phyloP scores from a whole-genome alignment of 2,888 invertebrate genomes.

The Aricia artaxerxes region DNA sequence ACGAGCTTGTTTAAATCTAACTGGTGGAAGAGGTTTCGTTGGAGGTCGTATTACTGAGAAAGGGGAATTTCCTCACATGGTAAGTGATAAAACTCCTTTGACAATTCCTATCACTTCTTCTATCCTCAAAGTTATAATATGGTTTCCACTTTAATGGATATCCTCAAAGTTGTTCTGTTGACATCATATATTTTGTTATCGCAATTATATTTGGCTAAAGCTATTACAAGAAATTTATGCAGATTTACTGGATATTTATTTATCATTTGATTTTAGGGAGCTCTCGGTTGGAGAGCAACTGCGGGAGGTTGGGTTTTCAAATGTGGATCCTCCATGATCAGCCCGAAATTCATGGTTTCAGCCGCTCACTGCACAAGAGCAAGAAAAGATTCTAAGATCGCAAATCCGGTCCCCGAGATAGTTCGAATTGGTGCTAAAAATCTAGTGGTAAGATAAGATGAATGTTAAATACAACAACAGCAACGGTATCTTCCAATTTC shows the following conservation, averaged over 20 bases:
- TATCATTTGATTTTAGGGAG: constrained; percentile 45
- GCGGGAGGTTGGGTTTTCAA: constrained; percentile 50
- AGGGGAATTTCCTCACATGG: constrained; percentile 23
- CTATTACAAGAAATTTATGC: too few species aligned
- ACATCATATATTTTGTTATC: not conserved
- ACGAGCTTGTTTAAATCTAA: not conserved
- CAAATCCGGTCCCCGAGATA: constrained; percentile 39
- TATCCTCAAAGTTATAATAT: not conserved
- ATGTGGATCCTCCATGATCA: constrained; percentile 84
- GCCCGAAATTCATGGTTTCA: constrained; percentile 80
- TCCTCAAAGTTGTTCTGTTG: not conserved
- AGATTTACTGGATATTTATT: not conserved
- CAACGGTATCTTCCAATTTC: too few species aligned
- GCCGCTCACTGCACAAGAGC: constrained; percentile 75
- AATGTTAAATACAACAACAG: too few species aligned
- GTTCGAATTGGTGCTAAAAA: constrained; percentile 41
- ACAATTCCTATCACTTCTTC: not conserved
- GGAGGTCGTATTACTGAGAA: constrained; percentile 1
- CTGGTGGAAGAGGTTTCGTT: constrained; percentile 2
- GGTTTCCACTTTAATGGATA: not conserved
- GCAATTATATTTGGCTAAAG: not conserved
- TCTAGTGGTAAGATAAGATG: not conserved
- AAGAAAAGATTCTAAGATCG: constrained; percentile 7
- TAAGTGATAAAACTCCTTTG: not conserved
- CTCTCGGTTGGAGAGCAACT: constrained; percentile 51